Base-by-base conservation (phyloP, 2,888 invertebrate species). In the Glaucopsyche alexis region DNA sequence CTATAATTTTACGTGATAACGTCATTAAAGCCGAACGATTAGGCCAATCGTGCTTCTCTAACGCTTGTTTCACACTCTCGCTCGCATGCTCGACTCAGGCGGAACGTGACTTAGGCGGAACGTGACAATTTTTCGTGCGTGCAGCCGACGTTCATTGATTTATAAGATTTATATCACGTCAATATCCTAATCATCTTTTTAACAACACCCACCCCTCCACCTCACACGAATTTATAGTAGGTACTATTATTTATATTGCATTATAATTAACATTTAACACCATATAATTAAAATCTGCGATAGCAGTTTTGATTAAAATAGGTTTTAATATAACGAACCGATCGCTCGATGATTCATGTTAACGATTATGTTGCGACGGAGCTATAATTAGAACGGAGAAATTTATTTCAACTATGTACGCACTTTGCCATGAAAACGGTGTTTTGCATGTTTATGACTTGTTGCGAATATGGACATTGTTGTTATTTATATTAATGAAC, bases 351-450 rank as follows among this genome's bases (percentile, higher is more conserved):
- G 60, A 60, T 60, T 60, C 60, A 60, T 60, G 38, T 60, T 60
- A 60, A 60, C 60, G 60, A 60, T 60, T 60, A 60, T 60, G 60
- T 60, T 14, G 60, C 60, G 60, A 60, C 60, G 1, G 38, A 13
- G 60, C 29, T 60, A 38, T 60, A 60, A 60, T 60, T 60, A 60
- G 29, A 60, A 38, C 29, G 38, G 60, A 60, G 60, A 60, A 60
- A 60, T 60, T 60, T 60, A 60, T 60, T 60, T 38, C 19, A 60
- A 60, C 60, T 60, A 60, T 60, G 60, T 47, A 47, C 47, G 47
- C 13, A 13, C 47, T 13, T 13, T 13, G 47, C 29, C 55, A 77
- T 78, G 29, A n/a, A 47, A 50, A 13, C 60, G 29, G 7, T 60
- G 60, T 60, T 38, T 60, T 29, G 60, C 60, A 38, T 29, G 60